phyloP scores from a whole-genome alignment of 2,888 invertebrate genomes.

The Synanthedon andrenaeformis region DNA sequence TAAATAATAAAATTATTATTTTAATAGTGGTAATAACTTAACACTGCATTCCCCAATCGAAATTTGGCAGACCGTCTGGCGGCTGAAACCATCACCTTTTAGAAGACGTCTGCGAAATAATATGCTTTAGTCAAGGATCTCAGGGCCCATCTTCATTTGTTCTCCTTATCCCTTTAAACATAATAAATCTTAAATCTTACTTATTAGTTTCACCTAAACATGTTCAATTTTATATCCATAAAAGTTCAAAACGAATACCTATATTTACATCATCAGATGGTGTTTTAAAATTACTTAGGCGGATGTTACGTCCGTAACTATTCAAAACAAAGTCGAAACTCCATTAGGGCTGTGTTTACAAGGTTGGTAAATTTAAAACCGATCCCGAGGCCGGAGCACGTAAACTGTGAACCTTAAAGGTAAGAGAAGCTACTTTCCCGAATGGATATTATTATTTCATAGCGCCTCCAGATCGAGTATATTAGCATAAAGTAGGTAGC shows the following conservation, averaged over 20 bases:
- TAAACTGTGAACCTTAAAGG: slow-evolving; percentile 10
- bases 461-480: slow-evolving; percentile 26
- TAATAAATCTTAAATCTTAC: no score
- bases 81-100: no score
- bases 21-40: no score
- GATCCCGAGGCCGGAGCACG: slow-evolving; percentile 10
- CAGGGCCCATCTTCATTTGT: no score
- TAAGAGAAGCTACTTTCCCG: slow-evolving; percentile 16
- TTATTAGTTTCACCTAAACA: no score
- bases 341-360: slow-evolving; percentile 20
- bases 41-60: no score
- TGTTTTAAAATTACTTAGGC: no score
- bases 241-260: neutral
- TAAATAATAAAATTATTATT: no score
- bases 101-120: no score
- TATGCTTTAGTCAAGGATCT: no score
- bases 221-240: neutral
- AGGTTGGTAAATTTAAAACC: slow-evolving; percentile 15
- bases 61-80: no score
- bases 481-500: slow-evolving; percentile 45
- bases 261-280: neutral
- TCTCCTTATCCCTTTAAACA: no score
- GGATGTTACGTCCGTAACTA: neutral
- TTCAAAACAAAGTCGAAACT: slow-evolving; percentile 10
- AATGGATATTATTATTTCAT: slow-evolving; percentile 46